A percentile compares a stretch with the other conserved stretches of the same genome.
phyloP scores from a whole-genome alignment of 2,113 vertebrate genomes.

The Poeciliopsis occidentalis region DNA sequence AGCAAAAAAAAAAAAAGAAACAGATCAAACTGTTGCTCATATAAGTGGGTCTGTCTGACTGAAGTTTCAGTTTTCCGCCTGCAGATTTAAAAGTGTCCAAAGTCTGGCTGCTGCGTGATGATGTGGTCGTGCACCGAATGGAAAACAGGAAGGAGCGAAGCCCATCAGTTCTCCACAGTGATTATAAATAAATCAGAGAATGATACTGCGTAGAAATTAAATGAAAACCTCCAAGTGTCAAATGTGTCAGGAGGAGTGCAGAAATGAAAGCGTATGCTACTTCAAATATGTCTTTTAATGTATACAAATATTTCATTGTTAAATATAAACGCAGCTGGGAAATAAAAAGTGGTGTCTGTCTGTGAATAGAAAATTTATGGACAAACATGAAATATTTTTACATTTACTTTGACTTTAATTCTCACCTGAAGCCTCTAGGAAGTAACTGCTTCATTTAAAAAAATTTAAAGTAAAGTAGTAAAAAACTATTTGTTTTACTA shows the following conservation, averaged over 20 bases:
- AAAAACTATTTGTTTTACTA: background rate
- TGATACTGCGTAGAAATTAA: background rate
- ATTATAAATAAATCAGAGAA: conserved; percentile 8
- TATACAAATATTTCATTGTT: background rate
- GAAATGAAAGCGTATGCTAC: background rate
- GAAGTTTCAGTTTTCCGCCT: conserved; percentile 19
- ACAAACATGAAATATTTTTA: too few relatives aligned
- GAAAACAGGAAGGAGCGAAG: conserved; percentile 11
- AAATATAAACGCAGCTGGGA: background rate
- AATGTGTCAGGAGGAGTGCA: background rate
- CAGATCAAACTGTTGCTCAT: conserved; percentile 30
- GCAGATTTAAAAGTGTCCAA: conserved; percentile 42
- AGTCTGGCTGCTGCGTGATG: conserved; percentile 40
- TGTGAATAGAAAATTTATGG: background rate
- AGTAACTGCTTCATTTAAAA: background rate
- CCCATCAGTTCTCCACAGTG: conserved; percentile 3
- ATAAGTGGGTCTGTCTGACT: conserved; percentile 27
- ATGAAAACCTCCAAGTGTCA: background rate
- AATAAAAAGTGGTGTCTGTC: background rate
- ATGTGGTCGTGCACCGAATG: conserved; percentile 29
- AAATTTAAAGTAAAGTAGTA: too few relatives aligned
- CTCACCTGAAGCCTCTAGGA: background rate
- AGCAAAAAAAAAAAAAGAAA: conserved; percentile 16
- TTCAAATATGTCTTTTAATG: background rate
- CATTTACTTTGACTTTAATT: background rate